These are phyloP conservation scores for Olivierus martensii DNA, from an alignment of 1,140 invertebrate genomes.

Conservation along the genomic window DNA sequence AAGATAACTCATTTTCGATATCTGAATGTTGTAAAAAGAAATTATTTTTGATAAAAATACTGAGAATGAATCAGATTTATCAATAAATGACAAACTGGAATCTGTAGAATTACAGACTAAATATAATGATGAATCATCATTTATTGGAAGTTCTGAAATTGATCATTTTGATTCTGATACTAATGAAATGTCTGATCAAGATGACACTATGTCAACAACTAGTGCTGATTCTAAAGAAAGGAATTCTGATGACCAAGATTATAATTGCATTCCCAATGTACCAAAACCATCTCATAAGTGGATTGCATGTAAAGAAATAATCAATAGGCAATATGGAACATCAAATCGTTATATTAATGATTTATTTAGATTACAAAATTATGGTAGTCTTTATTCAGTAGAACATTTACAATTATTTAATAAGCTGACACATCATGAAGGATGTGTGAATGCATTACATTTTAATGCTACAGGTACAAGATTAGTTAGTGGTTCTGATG, in stretches of 20 bases:
- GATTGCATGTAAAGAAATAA: constrained; percentile 36
- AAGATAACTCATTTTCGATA: too few species aligned
- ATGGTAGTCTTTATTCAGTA: constrained; percentile 64
- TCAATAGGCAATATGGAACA: constrained; percentile 43
- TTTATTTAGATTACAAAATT: constrained; percentile 53
- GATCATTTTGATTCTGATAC: too few species aligned
- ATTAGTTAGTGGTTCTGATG: constrained; percentile 79
- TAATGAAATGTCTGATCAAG: too few species aligned
- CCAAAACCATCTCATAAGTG: constrained; percentile 50
- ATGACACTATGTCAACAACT: too few species aligned
- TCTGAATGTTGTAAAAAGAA: too few species aligned
- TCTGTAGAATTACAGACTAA: too few species aligned
- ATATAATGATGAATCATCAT: too few species aligned
- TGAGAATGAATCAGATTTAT: too few species aligned
- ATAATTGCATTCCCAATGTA: constrained; percentile 36
- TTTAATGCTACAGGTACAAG: constrained; percentile 66
- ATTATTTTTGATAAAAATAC: too few species aligned
- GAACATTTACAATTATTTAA: constrained; percentile 64
- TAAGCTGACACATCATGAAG: constrained; percentile 61
- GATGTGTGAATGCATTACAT: constrained; percentile 84
- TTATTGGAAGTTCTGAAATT: too few species aligned
- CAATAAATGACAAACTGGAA: too few species aligned
- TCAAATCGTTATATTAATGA: constrained; percentile 33
- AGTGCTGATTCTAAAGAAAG: too few species aligned
- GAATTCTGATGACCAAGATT: background rate